Percentiles rank a stretch among this genome's conserved stretches.
Evolutionary conservation across 1,140 invertebrate genomes (phyloP).

Genomic region (Zaprionus ornatus): DNA sequence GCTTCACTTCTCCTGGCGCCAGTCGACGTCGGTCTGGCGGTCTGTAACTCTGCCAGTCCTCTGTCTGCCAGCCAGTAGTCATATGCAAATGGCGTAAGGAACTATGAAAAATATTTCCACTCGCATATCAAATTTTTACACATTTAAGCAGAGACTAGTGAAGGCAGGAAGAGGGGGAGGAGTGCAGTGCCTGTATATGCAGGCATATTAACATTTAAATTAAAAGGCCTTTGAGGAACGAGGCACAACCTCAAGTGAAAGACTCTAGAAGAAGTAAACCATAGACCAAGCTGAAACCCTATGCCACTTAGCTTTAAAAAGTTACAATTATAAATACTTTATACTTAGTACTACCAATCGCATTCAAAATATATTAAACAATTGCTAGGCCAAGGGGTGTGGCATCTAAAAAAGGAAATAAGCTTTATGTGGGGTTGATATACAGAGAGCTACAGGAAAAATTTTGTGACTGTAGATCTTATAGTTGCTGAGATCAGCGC

Average conservation of each 20-base stretch:
- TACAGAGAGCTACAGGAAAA: background rate
- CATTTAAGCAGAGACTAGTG: conserved; percentile 1
- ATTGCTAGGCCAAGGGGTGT: too few species aligned
- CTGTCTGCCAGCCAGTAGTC: conserved; percentile 3
- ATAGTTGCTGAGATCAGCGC: background rate
- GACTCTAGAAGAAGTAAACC: background rate
- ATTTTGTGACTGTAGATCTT: background rate
- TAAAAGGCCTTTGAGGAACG: conserved; percentile 52
- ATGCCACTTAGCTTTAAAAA: too few species aligned
- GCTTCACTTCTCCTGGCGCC: conserved; percentile 56
- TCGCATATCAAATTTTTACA: conserved; percentile 32
- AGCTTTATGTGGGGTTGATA: background rate
- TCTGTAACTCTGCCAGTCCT: conserved; percentile 1
- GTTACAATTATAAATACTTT: too few species aligned
- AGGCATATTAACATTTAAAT: conserved; percentile 74
- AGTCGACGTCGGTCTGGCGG: conserved; percentile 12
- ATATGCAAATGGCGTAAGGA: conserved; percentile 63
- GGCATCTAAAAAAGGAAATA: background rate
- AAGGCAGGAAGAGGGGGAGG: background rate
- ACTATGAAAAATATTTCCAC: conserved; percentile 71
- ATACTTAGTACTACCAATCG: too few species aligned
- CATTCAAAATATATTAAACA: too few species aligned
- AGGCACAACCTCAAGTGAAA: background rate
- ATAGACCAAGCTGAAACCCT: too few species aligned
- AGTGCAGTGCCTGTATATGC: conserved; percentile 36